Evolutionary conservation across 2,113 vertebrate species (phyloP), one percentile per base, ranked within the genome.

Genomic region (Fregata magnificens): DNA sequence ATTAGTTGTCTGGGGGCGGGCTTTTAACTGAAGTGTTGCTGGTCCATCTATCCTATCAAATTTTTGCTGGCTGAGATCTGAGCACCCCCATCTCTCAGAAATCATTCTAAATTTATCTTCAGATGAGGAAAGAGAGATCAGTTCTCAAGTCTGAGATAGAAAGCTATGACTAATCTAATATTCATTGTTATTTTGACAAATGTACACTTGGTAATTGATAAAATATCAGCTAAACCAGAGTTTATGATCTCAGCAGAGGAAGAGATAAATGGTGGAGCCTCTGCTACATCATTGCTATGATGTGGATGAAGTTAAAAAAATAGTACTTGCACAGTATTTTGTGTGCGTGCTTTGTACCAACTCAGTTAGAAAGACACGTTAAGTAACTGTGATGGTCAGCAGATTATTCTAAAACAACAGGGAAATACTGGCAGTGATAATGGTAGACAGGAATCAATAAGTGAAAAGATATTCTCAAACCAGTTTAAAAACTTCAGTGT

Each of bases 151-250:
- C 32, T 86, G 52, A 69, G 73, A 66, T 73, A n/a, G 29, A 67
- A 91, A 88, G 65, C 56, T 90, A 73, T 90, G 82, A 91, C 49
- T 92, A 96, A 89, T 85, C 45, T 62, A 92, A 94, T 74, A 87
- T 90, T 93, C 69, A 89, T 93, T 81, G 62, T 92, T 94, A 94
- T 96, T 95, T 92, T 95, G 77, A 96, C 81, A 95, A 95, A 95
- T 84, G 85, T 76, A 81, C 31, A 31, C 18, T 86, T 52, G 63
- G 70, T 95, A 97, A 95, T 86, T 85, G 80, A 91, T 91, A 81
- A 95, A 95, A 91, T 61, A 92, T 58, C 73, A 78, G 32, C 47
- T 86, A 89, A 93, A 73, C 19, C 63, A 79, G 42, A 84, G 55
- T 88, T 95, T 74, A 88, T 82, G 47, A 69, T 65, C 53, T 84